Percentiles rank a stretch among this genome's conserved stretches.
These are phyloP conservation scores for cat (Felis catus) DNA, from an alignment of 2,113 vertebrate genomes.

Conservation along the genomic window F.catus_Fca126_mat1.0 CM031420.1:106484501-106485000, in stretches of 20 bases:
- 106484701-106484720: not conserved
- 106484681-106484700: constrained; percentile 1
- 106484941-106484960: not conserved
- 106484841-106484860: not conserved
- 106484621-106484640: not conserved
- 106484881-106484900: not conserved
- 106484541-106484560: not conserved
- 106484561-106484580: constrained; percentile 35
- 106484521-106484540: too few relatives aligned
- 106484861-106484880: not conserved
- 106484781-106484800: not conserved
- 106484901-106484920: not conserved
- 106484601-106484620: not conserved
- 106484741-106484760: not conserved
- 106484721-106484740: not conserved
- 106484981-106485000: not conserved
- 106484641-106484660: constrained; percentile 28
- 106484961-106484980: not conserved
- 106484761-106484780: not conserved
- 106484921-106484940: not conserved
- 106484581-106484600: not conserved
- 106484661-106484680: not conserved
- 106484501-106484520: too few relatives aligned
- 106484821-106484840: not conserved
- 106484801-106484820: not conserved